Evolutionary conservation across 2,888 invertebrate genomes (phyloP).

Genomic region (Mechanitis mazaeus): DNA sequence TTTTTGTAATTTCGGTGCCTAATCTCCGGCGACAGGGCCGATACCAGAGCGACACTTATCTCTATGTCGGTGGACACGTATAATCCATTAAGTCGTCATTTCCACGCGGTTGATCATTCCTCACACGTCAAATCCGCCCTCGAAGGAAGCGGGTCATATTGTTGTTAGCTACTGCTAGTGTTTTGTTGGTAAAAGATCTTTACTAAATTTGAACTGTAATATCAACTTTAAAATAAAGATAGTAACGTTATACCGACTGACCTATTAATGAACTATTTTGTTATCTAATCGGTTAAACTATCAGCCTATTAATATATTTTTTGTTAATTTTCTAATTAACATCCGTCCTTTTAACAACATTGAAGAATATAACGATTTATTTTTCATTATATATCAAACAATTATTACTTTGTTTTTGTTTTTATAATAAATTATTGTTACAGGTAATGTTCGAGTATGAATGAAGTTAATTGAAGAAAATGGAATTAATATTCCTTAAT

Average conservation of each 20-base stretch:
- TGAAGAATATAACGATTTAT: not conserved
- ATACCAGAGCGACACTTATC: constrained; percentile 72
- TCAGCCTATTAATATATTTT: constrained; percentile 73
- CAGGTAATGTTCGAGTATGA: constrained; percentile 52
- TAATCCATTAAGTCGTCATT: constrained; percentile 78
- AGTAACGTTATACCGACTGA: constrained; percentile 35
- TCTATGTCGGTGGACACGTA: constrained; percentile 72
- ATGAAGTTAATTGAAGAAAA: not conserved
- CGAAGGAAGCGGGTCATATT: constrained; percentile 59
- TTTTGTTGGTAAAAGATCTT: constrained; percentile 49
- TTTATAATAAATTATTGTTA: constrained; percentile 47
- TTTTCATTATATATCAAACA: not conserved
- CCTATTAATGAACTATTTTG: constrained; percentile 70
- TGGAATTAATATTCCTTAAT: constrained; percentile 2
- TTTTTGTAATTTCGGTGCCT: constrained; percentile 70
- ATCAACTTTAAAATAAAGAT: constrained; percentile 52
- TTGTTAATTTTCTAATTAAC: constrained; percentile 74
- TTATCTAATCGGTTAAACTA: constrained; percentile 73
- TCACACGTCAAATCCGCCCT: constrained; percentile 72
- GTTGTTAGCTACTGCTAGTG: constrained; percentile 73
- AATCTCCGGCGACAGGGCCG: constrained; percentile 67
- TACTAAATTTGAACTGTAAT: constrained; percentile 36
- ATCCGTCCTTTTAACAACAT: constrained; percentile 43
- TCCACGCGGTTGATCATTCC: constrained; percentile 73
- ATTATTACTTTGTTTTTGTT: not conserved